Base-by-base conservation (phyloP, 1,140 invertebrate species). In the Cylas formicarius region DNA sequence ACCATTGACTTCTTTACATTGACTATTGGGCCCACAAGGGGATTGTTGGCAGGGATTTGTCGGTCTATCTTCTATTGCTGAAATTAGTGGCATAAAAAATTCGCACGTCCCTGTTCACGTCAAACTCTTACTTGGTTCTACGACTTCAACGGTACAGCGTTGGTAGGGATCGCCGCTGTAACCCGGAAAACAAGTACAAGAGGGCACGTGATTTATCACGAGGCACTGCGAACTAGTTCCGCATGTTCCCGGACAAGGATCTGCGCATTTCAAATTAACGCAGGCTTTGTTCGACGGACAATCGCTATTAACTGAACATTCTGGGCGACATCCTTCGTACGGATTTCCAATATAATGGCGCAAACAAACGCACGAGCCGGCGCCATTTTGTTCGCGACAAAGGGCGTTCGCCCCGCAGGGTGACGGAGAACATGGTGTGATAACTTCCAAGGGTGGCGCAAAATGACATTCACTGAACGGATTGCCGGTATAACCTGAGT, bases 221-320 rank as follows among this genome's bases (percentile, higher is more conserved):
- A 78, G 74, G 56, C 84, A 86, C 36, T 78, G 68, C n/a, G 84
- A 79, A 60, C 86, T 82, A 2, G 68, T 58, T 11, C 84, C 84
- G 64, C 85, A 88, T 19, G 76, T 77, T 46, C 80, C 81, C n/a
- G 78, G 77, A 53, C 85, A 89, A 16, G 83, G 84, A 63, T 88
- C 76, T 39, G 72, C 67, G 61, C 86, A 89, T 67, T 80, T 82
- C 47, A 78, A 75, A 56, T 76, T 78, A 20, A 82, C 76, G 57
- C 86, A 90, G 9, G 82, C 78, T 56, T 77, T 74, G 47, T 80
- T 77, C 16, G 75, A 75, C 2, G 79, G 61, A 64, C 85, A 89
- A 52, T 90, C 83, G 1, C 77, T 73, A 55, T 83, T 80, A 7
- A 82, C 64, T 1, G 75, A 72, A 61, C 85, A 88, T 65, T 85